These are phyloP conservation scores for Parauchenoglanis punctatus DNA, from an alignment of 2,797 vertebrate species.

Conservation along the genomic window DNA sequence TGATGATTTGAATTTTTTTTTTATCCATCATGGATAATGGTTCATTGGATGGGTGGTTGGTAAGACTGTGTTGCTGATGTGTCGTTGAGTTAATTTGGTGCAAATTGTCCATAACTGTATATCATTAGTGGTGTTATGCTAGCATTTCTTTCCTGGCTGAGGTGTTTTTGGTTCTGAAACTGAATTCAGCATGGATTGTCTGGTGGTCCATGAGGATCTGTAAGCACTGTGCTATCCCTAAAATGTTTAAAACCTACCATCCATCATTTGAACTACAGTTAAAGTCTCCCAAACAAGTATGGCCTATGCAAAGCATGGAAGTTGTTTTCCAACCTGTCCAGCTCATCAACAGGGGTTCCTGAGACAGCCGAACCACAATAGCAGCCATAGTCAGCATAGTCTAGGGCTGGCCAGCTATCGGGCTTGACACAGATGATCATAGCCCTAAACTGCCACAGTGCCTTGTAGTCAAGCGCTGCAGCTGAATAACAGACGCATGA, in stretches of 20 bases:
- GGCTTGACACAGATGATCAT: conserved; percentile 63
- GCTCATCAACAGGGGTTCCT: conserved; percentile 62
- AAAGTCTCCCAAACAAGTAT: no score
- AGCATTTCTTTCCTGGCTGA: background rate
- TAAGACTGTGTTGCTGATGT: background rate
- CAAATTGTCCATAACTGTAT: background rate
- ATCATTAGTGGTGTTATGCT: background rate
- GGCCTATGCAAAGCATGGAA: no score
- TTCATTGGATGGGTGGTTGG: background rate
- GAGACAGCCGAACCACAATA: conserved; percentile 63
- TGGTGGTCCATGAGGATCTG: background rate
- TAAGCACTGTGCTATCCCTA: background rate
- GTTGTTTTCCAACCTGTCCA: conserved; percentile 60
- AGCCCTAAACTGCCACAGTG: conserved; percentile 66
- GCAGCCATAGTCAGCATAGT: conserved; percentile 64
- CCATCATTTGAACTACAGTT: background rate
- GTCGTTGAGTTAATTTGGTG: background rate
- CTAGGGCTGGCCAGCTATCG: conserved; percentile 57
- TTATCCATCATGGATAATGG: no score
- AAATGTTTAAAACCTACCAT: background rate
- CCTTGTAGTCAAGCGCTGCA: conserved; percentile 53
- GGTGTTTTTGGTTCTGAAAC: background rate
- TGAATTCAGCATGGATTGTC: background rate
- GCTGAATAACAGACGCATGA: conserved; percentile 51
- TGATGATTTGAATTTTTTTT: no score